Evolutionary conservation across 2,113 vertebrate species (phyloP), one percentile per base, ranked within the genome.

Genomic region (Protobothrops mucrosquamatus): DNA sequence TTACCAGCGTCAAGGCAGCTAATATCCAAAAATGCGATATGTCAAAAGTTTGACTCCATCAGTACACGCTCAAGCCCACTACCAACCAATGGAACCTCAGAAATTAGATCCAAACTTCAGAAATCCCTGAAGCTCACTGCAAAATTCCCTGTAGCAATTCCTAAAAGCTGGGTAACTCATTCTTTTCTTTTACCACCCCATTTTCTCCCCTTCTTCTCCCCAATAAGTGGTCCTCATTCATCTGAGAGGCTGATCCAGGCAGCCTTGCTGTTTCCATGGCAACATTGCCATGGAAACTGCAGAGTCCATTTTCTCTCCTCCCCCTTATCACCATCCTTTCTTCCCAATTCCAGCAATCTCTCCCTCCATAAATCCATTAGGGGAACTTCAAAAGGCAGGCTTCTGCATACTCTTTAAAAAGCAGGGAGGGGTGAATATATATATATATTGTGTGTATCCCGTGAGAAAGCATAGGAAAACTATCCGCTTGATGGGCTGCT

Each of bases 231-330:
- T 93, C 89, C 57, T 90, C 89, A 93, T 90, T 93, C 92, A 93
- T 93, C 92, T 93, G 89, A 93, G 74, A 86, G 89, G 87, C 34
- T 81, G 74, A 93, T 93, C 89, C 81, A 93, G 89, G 92, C 92
- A 93, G 88, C 92, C 92, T 93, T 90, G 92, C 89, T 90, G 92
- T 93, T 93, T 93, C 92, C 92, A 93, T 93, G 56, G 81, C 89
- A 93, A 93, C 56, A 29, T 93, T 90, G 88, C 89, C 89, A 90
- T 93, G 92, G 92, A 90, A 93, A 93, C 89, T 87, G 81, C 92
- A 86, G 88, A 87, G 56, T 56, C 92, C 89, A 86, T 93, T 51
- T 51, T 90, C 89, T 54, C 92, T 93, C 92, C 92, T 93, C 92
- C 56, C 92, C 88, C 74, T 93, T 90, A 15, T 93, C 88, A 61